Base-by-base conservation (phyloP, 2,797 vertebrate genomes). In the Denticeps clupeoides region DNA sequence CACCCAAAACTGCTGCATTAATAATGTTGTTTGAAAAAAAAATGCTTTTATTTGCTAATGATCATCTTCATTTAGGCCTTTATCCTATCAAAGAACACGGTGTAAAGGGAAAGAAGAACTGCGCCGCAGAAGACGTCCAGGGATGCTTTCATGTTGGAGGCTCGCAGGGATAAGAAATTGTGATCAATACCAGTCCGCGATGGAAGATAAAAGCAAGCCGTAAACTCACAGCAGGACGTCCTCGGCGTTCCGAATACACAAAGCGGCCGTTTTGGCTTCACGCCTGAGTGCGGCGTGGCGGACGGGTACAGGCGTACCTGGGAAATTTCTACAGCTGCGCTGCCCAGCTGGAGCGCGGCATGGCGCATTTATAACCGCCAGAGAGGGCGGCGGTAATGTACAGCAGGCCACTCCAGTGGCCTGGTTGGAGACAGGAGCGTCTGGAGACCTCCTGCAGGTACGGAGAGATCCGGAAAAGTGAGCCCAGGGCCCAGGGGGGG, bases 381-480 rank as follows among this genome's bases (percentile, higher is more conserved):
- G 60, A 45, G 41, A 64, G 59, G 57, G 74, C 71, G 79, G 78
- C 72, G 77, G 80, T 78, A 76, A 82, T 81, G 67, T 65, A 67
- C 22, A 57, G 63, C n/a, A 63, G 54, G 64, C 68, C 56, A 62
- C 65, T 75, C 65, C 75, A 78, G 63, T 62, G 69, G 70, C 73
- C 67, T 68, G 55, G 59, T 63, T 59, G 63, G 53, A 61, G 66
- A 58, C 45, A 28, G 33, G 41, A 47, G 77, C 75, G 74, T 68
- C 82, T 78, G 59, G 81, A 85, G 80, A 83, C 77, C 72, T 77
- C 69, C 74, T 76, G 70, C 66, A 70, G 73, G 77, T 72, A 69
- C 53, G 13, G 67, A 53, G 45, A 58, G 57, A 58, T 49, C 56
- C 51, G 63, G 54, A 65, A 81, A 70, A n/a, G 76, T 78, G 77